These are phyloP conservation scores for Spinibarbus caldwelli DNA, from an alignment of 2,797 vertebrate species.

Conservation along the genomic window DNA sequence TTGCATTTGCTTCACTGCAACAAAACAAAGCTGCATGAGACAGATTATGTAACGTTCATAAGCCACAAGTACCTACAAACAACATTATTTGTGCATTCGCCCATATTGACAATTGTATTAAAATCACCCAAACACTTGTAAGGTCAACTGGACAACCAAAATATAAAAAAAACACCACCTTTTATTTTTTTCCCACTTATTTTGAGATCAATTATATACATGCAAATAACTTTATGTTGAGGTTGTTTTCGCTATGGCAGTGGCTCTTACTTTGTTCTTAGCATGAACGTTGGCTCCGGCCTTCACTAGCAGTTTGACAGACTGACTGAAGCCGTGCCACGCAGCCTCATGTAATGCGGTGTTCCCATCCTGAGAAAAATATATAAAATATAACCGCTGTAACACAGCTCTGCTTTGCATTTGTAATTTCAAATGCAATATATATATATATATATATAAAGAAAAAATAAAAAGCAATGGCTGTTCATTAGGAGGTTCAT, in stretches of 20 bases:
- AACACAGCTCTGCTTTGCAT: not conserved
- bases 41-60: not conserved
- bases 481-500: too few species aligned
- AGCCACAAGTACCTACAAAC: not conserved
- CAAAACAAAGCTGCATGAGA: not conserved
- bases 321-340: slow-evolving; percentile 97
- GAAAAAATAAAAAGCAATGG: not conserved
- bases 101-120: not conserved
- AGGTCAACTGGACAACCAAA: too few species aligned
- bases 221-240: not conserved
- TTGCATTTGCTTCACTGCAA: not conserved
- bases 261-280: slow-evolving; percentile 87
- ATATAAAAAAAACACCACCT: too few species aligned
- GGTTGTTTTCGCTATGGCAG: not conserved
- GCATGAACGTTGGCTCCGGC: slow-evolving; percentile 94
- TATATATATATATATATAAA: too few species aligned
- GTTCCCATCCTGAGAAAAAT: slow-evolving; percentile 86
- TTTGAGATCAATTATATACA: not conserved
- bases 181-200: too few species aligned
- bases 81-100: not conserved
- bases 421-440: not conserved
- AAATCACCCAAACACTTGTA: not conserved
- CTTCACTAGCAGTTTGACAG: slow-evolving; percentile 93
- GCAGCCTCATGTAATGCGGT: slow-evolving; percentile 93
- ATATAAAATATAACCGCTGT: slow-evolving; percentile 13